Base-by-base conservation (phyloP, 2,113 vertebrate species). In the Accipiter cooperii region DNA sequence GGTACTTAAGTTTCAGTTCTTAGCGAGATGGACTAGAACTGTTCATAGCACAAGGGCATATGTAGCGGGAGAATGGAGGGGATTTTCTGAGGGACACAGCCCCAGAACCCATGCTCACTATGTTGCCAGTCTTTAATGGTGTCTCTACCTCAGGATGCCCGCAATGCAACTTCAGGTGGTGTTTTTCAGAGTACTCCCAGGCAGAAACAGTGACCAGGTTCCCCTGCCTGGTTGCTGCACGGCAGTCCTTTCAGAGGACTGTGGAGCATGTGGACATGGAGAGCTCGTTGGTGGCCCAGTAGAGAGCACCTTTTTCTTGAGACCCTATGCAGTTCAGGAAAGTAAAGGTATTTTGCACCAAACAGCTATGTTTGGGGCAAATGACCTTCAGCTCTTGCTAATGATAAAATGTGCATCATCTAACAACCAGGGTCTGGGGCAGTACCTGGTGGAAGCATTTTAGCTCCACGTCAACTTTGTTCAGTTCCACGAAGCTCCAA, bases 211-310 rank as follows among this genome's bases (percentile, higher is more conserved):
- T 0, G 8, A n/a, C 1, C 49, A 51, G 2, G 14, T 10, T 52
- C 5, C 54, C 33, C 42, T 28, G 16, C 54, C 46, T 19, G 22
- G 24, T 68, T 75, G 52, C 55, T 28, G 63, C n/a, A 46, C 1
- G 2, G n/a, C 38, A 60, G n/a, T 52, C 57, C 29, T 74, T 74
- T 81, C 60, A 87, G 51, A 52, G n/a, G 22, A 29, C 78, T 79
- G 26, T 8, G 24, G 33, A 29, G 47, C 58, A 68, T 17, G 12
- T 2, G 19, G 61, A 21, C 26, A 54, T 2, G 13, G 63, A 58
- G 12, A 60, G 2, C 13, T 47, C 0, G 0, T 2, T 44, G 46
- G 17, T 68, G 73, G 55, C 22, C 55, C 74, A 55, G 14, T 1
- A 1, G 29, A 66, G 10, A 66, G 13, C 26, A 52, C 18, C 19